A percentile compares a stretch with the other conserved stretches of the same genome.
phyloP scores from a whole-genome alignment of 2,113 vertebrate species.

The Rutilus rutilus region DNA sequence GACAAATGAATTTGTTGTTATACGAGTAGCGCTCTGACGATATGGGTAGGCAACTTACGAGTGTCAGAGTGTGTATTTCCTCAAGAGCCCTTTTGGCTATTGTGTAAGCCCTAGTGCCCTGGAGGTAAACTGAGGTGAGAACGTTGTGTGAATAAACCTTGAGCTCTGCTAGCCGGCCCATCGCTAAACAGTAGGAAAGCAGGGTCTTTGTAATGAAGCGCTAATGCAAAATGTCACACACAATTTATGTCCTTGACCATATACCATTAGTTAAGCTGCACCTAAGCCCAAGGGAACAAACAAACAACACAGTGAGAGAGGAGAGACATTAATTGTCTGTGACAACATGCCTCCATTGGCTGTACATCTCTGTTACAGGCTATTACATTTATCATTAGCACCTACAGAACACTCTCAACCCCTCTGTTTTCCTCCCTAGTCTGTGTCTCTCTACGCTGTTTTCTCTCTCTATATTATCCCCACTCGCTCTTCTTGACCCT shows the following conservation, averaged over 20 bases:
- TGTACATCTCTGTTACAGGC: slow-evolving; percentile 84
- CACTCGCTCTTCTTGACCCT: neutral
- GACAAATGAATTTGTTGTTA: neutral
- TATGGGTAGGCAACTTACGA: neutral
- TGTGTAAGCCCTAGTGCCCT: neutral
- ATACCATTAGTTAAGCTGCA: slow-evolving; percentile 83
- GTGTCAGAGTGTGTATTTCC: slow-evolving; percentile 33
- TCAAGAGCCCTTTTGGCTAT: slow-evolving; percentile 32
- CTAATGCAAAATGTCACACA: slow-evolving; percentile 81
- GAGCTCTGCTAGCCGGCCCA: slow-evolving; percentile 58
- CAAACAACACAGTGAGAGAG: slow-evolving; percentile 70
- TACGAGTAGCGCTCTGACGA: neutral
- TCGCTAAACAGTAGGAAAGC: slow-evolving; percentile 64
- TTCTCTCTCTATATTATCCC: neutral
- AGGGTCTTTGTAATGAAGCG: slow-evolving; percentile 73
- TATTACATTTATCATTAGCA: slow-evolving; percentile 79
- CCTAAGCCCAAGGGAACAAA: slow-evolving; percentile 69
- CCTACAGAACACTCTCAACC: slow-evolving; percentile 62
- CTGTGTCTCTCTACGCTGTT: neutral
- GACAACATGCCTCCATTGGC: slow-evolving; percentile 77
- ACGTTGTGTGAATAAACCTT: slow-evolving; percentile 27
- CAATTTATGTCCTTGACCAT: slow-evolving; percentile 77
- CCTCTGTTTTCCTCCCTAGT: slow-evolving; percentile 23
- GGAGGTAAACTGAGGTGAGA: slow-evolving; percentile 28
- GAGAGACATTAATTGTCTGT: slow-evolving; percentile 81